Evolutionary conservation across 2,797 vertebrate genomes (phyloP).

Genomic region (Oreonectes daqikongensis): DNA sequence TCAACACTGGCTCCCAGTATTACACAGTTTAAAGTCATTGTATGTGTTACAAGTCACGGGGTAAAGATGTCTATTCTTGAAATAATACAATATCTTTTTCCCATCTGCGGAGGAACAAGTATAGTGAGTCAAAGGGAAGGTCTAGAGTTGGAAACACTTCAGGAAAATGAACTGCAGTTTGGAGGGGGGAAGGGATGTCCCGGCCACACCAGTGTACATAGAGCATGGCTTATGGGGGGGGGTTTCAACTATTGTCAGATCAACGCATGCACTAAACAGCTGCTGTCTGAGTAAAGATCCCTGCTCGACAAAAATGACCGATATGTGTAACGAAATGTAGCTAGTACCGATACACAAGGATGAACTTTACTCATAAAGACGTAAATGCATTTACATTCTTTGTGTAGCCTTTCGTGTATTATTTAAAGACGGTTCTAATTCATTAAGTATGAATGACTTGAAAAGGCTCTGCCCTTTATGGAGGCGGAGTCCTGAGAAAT

Average conservation of each 20-base stretch:
- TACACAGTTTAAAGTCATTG: neutral
- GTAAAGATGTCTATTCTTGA: neutral
- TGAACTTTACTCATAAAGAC: too few species aligned
- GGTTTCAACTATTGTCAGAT: slow-evolving; percentile 24
- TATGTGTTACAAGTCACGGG: neutral
- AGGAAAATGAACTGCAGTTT: neutral
- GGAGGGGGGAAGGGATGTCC: neutral
- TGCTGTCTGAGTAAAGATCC: slow-evolving; percentile 10
- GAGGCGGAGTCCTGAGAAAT: neutral
- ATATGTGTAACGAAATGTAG: neutral
- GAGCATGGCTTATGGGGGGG: neutral
- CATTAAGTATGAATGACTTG: slow-evolving; percentile 2
- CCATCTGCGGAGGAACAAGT: neutral
- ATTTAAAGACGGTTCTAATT: slow-evolving; percentile 1
- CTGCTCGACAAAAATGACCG: neutral
- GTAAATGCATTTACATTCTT: too few species aligned
- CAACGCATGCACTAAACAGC: slow-evolving; percentile 45
- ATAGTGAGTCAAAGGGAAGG: neutral
- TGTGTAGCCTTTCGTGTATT: neutral
- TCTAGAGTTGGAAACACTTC: neutral
- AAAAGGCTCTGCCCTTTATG: slow-evolving; percentile 27
- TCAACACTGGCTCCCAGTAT: too few species aligned
- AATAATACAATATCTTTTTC: slow-evolving; percentile 1
- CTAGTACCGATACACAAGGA: neutral
- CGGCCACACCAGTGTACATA: neutral